Evolutionary conservation across 2,797 vertebrate species (phyloP), one percentile per base, ranked within the genome.

Genomic region (Sciaenops ocellatus): DNA sequence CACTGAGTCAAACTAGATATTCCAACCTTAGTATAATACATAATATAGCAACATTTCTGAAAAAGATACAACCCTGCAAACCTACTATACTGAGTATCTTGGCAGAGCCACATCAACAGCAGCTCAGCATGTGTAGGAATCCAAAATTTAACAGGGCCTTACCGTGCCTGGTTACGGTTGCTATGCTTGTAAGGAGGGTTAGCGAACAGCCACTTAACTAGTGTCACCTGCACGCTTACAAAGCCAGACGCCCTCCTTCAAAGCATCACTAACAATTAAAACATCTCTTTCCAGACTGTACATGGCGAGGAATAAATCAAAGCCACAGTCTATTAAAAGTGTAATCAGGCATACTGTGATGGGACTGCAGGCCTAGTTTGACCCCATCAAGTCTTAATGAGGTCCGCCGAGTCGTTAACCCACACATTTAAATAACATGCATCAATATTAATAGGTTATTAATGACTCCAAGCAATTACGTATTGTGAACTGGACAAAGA

Each of bases 381-480:
- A 91, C 90, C 89, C 89, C 87, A 90, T 94, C 86, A 84, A 87
- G 82, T 62, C 82, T 84, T 92, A 93, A 93, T 92, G 90, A 93
- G 92, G 89, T 90, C 92, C 82, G 17, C 75, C 0, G 88, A 92
- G 91, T 87, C 82, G 41, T 90, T 89, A 91, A 89, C 85, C 82
- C 38, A 1, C 55, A 86, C 87, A 92, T 91, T 92, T 88, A 82
- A 92, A 92, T 93, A 91, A 92, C 90, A 89, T 81, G 73, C 88
- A 94, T 91, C 87, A 89, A 94, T 93, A 93, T 93, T 92, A 90
- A 93, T 89, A 80, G 90, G 56, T 90, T 91, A 92, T 90, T 91
- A 92, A 92, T 82, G 89, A 90, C 76, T 90, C 72, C 71, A 55
- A 85, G 85, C 83, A 85, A 91, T 90, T 90, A 90, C 79, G 56